phyloP scores from a whole-genome alignment of 2,113 vertebrate species.

The Turdus rufiventris region DNA sequence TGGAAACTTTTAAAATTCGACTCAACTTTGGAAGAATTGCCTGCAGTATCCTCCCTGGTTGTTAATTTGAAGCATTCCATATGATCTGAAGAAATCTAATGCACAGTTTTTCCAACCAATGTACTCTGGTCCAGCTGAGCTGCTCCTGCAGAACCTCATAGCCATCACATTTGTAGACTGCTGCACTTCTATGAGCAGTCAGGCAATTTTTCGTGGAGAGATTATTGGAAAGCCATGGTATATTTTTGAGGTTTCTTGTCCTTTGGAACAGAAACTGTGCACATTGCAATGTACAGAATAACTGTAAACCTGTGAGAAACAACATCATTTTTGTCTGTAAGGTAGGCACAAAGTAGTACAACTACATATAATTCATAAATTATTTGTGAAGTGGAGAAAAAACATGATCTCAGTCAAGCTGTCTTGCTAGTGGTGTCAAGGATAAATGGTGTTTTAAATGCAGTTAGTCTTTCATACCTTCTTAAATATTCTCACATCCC shows the following conservation, averaged over 20 bases:
- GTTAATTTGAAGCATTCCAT: background rate
- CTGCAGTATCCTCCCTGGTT: background rate
- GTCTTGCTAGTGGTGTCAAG: background rate
- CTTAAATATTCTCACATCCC: background rate
- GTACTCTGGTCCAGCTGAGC: background rate
- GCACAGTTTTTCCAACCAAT: rapidly evolving
- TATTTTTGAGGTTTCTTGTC: background rate
- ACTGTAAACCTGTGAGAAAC: background rate
- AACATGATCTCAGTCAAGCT: background rate
- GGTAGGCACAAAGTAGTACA: background rate
- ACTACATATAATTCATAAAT: background rate
- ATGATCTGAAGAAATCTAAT: background rate
- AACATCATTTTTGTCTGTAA: background rate
- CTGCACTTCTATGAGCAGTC: background rate
- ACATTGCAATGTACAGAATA: background rate
- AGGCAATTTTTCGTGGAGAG: background rate
- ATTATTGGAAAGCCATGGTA: background rate
- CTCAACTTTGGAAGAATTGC: background rate
- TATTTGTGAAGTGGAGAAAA: background rate
- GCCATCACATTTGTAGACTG: background rate
- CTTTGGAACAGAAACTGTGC: background rate
- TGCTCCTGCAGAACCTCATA: background rate
- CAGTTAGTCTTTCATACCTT: background rate
- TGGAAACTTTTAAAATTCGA: background rate
- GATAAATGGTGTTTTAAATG: background rate